Evolutionary conservation across 2,797 vertebrate species (phyloP).

Genomic region (Coreius guichenoti): DNA sequence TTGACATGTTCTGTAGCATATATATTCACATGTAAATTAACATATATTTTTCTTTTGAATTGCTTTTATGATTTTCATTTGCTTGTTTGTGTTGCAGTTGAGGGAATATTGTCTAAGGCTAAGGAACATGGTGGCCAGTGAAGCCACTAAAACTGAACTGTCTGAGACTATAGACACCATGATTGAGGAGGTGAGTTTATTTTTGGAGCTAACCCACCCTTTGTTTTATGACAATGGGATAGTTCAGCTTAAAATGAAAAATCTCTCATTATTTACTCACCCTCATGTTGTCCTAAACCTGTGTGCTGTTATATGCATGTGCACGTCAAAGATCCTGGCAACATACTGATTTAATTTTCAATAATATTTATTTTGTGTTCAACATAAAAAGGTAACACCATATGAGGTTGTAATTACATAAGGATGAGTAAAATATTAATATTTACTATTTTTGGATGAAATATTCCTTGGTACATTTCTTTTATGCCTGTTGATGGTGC

Average conservation of each 20-base stretch:
- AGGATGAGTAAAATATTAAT: neutral
- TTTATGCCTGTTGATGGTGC: slow-evolving; percentile 73
- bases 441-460: neutral
- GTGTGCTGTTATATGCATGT: no score
- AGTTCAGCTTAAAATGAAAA: neutral
- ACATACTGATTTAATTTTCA: no score
- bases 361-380: neutral
- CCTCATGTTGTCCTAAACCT: no score
- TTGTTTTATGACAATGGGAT: neutral
- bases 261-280: neutral
- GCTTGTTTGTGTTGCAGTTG: slow-evolving; percentile 79
- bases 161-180: slow-evolving; percentile 86
- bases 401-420: neutral
- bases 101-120: slow-evolving; percentile 94
- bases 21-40: neutral
- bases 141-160: slow-evolving; percentile 84
- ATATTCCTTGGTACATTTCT: neutral
- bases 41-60: neutral
- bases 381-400: neutral
- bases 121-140: slow-evolving; percentile 90
- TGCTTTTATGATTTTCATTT: neutral
- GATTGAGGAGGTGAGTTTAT: slow-evolving; percentile 93
- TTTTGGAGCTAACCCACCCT: neutral
- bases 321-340: neutral
- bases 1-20: neutral